Base-by-base conservation (phyloP, 2,888 invertebrate genomes). In the Fragum sueziense region DNA sequence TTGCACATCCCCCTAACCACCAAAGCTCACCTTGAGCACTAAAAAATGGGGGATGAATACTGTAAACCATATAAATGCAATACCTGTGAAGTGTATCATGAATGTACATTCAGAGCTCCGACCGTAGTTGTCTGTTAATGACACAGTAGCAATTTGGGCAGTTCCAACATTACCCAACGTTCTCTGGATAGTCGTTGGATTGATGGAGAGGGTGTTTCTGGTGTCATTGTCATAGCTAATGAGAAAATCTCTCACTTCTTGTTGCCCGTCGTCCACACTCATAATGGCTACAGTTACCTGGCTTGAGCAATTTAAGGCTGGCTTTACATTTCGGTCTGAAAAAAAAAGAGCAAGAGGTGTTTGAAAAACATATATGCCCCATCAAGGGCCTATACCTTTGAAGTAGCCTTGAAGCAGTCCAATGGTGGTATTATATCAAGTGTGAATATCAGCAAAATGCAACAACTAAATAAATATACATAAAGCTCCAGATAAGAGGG, bases 61-160 rank as follows among this genome's bases (percentile, higher is more conserved):
- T 41, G 41, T 41, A 41, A 41, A 41, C 11, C 41, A 41, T 9
- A n/a, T 6, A 7, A n/a, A 52, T 7, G 52, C 37, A 20, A 33
- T 71, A 85, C 84, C 81, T 61, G 37, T 57, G 51, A 74, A 79
- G 52, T 71, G 25, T 20, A 80, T 37, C 41, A 85, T 37, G 27
- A 78, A 82, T 6, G 78, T 71, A 61, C 84, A 85, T 4, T 59
- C 52, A 0, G 69, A 52, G 33, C n/a, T 2, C 11, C 76, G 74
- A 0, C 70, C 74, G 54, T 54, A 47, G 4, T 25, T 47, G 62
- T 78, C 65, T 4, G 68, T 34, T 14, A 74, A 59, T 34, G 61
- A 62, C 9, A 54, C 70, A 6, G 51, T 69, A 4, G 78, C 70
- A 14, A 69, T 59, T 20, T 71, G 65, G 37, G 57, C 61, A 14